A percentile compares a stretch with the other conserved stretches of the same genome.
Conservation (phyloP, 1,140 invertebrate genomes). For the Hestina assimilis region DNA sequence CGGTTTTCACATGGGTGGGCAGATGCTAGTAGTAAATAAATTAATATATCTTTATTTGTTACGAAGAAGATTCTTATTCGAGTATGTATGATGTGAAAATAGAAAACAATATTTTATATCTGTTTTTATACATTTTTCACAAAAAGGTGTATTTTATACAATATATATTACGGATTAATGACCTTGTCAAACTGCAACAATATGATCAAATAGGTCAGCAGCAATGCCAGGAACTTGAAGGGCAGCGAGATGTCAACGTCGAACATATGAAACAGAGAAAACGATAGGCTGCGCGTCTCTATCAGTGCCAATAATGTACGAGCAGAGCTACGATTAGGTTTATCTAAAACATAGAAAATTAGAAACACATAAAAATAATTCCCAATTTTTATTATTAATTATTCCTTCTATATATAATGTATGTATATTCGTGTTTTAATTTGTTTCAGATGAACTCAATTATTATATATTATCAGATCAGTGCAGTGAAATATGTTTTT, state of each 20-base stretch:
- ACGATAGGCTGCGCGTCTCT: slow-evolving; percentile 51
- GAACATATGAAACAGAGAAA: slow-evolving; percentile 56
- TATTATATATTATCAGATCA: no score
- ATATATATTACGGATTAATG: slow-evolving; percentile 29
- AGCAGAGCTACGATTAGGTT: slow-evolving; percentile 41
- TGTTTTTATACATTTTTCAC: background rate
- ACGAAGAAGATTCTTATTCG: no score
- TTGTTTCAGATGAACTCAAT: no score
- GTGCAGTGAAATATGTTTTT: no score
- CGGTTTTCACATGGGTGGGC: no score
- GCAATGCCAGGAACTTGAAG: slow-evolving; percentile 52
- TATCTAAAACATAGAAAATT: slow-evolving; percentile 47
- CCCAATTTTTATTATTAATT: background rate
- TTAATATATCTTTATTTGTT: no score
- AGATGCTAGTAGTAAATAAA: no score
- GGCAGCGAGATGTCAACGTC: slow-evolving; percentile 59
- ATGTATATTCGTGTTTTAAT: no score
- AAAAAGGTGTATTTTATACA: no score
- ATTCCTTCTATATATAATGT: no score
- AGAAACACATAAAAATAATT: no score
- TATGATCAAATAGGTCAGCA: slow-evolving; percentile 61
- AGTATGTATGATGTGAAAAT: background rate
- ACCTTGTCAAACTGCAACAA: slow-evolving; percentile 64
- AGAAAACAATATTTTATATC: background rate
- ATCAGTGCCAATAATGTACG: slow-evolving; percentile 51